phyloP scores from a whole-genome alignment of 2,113 vertebrate species.

The Vulpes vulpes region DNA sequence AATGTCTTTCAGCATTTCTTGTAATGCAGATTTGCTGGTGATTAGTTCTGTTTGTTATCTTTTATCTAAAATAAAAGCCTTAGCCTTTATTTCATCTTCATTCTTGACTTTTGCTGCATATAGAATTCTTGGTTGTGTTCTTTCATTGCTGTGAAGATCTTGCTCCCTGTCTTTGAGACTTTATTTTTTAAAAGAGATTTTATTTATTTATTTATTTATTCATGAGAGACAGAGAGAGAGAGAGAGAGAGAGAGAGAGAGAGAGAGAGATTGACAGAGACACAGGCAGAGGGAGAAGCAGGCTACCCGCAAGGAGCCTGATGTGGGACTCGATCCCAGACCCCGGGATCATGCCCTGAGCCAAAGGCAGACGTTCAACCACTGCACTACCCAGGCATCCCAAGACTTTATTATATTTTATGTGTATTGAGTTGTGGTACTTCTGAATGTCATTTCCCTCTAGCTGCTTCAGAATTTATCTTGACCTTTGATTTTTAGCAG shows the following conservation, averaged over 20 bases:
- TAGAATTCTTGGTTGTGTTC: not conserved
- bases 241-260: too few relatives aligned
- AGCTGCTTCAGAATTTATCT: not conserved
- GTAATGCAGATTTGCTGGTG: not conserved
- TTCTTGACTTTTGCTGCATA: not conserved
- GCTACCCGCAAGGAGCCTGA: too few relatives aligned
- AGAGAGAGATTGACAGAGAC: too few relatives aligned
- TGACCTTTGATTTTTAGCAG: not conserved
- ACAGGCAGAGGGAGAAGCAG: too few relatives aligned
- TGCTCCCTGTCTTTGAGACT: not conserved
- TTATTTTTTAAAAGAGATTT: not conserved
- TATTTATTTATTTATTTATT: too few relatives aligned
- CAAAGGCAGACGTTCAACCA: too few relatives aligned
- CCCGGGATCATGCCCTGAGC: too few relatives aligned
- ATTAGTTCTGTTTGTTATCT: not conserved
- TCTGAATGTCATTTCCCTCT: conserved; percentile 14
- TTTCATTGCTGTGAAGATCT: not conserved
- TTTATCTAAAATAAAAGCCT: not conserved
- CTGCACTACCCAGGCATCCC: too few relatives aligned
- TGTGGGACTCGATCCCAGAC: too few relatives aligned
- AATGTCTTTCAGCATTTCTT: not conserved
- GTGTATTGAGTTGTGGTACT: not conserved
- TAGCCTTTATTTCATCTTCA: not conserved
- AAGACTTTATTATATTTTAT: not conserved
- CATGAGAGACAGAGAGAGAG: too few relatives aligned